Conservation (phyloP, 2,113 vertebrate genomes). For the Calidris pygmaea region DNA sequence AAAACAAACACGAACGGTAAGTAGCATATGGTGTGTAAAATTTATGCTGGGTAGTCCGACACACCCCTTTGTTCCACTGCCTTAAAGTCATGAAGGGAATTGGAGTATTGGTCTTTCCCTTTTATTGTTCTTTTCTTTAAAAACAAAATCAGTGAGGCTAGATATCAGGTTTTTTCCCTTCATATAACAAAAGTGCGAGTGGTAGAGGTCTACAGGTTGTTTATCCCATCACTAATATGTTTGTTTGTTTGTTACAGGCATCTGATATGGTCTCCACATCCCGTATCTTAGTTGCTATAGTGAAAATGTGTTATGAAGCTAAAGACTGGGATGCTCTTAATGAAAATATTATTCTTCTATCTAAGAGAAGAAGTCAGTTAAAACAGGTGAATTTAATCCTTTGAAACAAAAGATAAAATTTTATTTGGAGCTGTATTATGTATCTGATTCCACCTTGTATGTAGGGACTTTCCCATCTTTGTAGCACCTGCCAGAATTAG, state of each 20-base stretch:
- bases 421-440: background rate
- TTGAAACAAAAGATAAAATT: background rate
- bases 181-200: background rate
- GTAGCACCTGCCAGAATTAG: background rate
- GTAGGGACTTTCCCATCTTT: background rate
- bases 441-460: background rate
- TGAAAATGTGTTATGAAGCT: constrained; percentile 95
- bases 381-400: constrained; percentile 85
- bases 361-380: constrained; percentile 96
- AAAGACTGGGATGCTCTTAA: constrained; percentile 97
- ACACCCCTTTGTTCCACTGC: accelerated
- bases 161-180: background rate
- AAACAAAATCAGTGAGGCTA: background rate
- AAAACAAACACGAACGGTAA: constrained; percentile 96
- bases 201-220: background rate
- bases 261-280: constrained; percentile 98
- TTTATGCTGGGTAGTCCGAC: background rate
- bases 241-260: constrained; percentile 77
- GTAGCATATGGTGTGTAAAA: constrained; percentile 17
- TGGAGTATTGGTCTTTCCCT: background rate
- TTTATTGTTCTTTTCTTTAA: background rate
- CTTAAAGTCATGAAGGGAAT: accelerated
- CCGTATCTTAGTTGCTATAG: constrained; percentile 93
- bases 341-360: constrained; percentile 96
- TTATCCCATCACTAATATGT: background rate